These are phyloP conservation scores for Ivindomyrus marchei DNA, from an alignment of 2,113 vertebrate species.

Conservation along the genomic window DNA sequence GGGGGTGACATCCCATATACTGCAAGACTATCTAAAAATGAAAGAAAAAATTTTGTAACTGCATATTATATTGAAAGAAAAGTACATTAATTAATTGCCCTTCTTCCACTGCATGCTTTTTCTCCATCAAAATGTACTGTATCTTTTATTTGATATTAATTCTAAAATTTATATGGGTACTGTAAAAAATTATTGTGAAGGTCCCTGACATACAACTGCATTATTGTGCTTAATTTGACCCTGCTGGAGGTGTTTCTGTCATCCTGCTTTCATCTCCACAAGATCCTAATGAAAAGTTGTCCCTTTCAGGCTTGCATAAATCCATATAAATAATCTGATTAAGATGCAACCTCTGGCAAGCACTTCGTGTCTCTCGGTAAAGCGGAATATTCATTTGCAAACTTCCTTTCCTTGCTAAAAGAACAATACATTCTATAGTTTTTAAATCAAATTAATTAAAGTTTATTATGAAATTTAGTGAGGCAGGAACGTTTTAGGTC, in stretches of 20 bases:
- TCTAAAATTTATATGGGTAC: neutral
- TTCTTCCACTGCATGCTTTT: neutral
- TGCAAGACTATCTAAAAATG: neutral
- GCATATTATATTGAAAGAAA: neutral
- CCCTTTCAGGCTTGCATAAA: conserved; percentile 62
- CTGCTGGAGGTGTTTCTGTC: conserved; percentile 56
- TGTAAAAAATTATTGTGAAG: neutral
- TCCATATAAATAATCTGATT: conserved; percentile 62
- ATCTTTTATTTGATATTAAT: neutral
- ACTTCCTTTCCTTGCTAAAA: conserved; percentile 18
- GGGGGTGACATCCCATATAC: neutral
- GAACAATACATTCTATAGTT: neutral
- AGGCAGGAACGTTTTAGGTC: neutral
- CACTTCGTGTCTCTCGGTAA: conserved; percentile 8
- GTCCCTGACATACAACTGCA: conserved; percentile 18
- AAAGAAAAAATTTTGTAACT: neutral
- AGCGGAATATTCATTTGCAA: conserved; percentile 35
- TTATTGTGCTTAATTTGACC: conserved; percentile 44
- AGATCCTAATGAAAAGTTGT: conserved; percentile 66
- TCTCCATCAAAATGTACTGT: neutral
- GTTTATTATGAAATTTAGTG: neutral
- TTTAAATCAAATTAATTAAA: neutral
- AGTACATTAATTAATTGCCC: neutral
- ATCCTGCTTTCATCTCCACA: conserved; percentile 58
- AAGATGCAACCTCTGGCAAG: conserved; percentile 55